phyloP scores from a whole-genome alignment of 2,888 invertebrate genomes.

The Callyntrura guangdongensis region DNA sequence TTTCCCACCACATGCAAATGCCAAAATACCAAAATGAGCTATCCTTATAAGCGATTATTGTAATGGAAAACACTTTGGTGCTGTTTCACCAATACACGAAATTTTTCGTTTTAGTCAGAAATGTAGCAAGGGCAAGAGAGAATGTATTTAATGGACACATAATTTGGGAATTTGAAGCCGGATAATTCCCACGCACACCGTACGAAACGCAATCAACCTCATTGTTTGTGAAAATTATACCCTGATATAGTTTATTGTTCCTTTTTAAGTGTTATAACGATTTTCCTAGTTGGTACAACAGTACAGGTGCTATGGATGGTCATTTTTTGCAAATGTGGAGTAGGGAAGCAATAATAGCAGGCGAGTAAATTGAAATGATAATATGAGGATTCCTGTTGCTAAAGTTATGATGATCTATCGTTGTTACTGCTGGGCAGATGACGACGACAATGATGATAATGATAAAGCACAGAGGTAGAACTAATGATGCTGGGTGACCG shows the following conservation, averaged over 20 bases:
- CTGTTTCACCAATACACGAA: no score
- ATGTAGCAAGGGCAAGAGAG: not conserved
- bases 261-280: not conserved
- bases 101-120: not conserved
- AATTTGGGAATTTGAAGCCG: slow-evolving; percentile 48
- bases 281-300: no score
- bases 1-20: not conserved
- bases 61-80: no score
- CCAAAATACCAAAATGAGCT: not conserved
- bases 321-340: no score
- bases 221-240: slow-evolving; percentile 19
- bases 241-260: not conserved
- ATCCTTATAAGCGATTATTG: not conserved
- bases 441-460: not conserved
- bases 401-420: no score
- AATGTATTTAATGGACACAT: not conserved
- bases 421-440: no score
- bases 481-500: slow-evolving; percentile 48
- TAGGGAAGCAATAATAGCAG: slow-evolving; percentile 6
- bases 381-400: not conserved
- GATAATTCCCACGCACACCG: slow-evolving; percentile 60
- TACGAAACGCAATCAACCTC: slow-evolving; percentile 26
- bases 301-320: no score
- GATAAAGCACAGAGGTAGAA: not conserved
- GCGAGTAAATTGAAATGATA: not conserved